Conservation (phyloP, 2,888 invertebrate species). For the Chironomus tentans region DNA sequence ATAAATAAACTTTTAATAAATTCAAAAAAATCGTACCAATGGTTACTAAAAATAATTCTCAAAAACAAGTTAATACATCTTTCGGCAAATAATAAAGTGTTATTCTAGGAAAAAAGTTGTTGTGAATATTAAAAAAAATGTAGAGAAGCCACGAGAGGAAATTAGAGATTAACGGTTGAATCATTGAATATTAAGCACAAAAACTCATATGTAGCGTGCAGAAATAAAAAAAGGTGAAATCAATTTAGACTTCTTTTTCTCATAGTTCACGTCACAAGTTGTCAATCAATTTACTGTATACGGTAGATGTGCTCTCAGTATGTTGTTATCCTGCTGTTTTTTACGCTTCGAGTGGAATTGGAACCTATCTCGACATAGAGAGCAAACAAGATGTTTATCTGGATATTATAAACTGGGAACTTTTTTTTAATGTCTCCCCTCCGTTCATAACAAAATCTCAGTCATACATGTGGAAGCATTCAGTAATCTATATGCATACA, state of each 20-base stretch:
- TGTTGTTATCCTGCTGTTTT: constrained; percentile 20
- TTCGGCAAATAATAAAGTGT: too few species aligned
- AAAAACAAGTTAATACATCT: too few species aligned
- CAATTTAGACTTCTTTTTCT: background rate
- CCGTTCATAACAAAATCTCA: background rate
- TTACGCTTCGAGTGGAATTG: constrained; percentile 15
- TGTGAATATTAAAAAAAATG: too few species aligned
- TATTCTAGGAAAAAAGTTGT: too few species aligned
- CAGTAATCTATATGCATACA: background rate
- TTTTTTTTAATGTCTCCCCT: background rate
- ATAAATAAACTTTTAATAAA: too few species aligned
- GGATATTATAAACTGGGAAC: background rate
- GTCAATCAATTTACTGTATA: constrained; percentile 6
- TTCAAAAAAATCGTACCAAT: too few species aligned
- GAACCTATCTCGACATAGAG: background rate
- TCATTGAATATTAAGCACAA: background rate
- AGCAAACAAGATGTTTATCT: background rate
- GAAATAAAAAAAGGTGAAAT: constrained; percentile 18
- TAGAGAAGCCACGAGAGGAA: background rate
- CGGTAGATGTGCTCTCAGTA: background rate
- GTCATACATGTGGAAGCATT: background rate
- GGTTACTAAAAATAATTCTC: too few species aligned
- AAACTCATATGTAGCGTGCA: constrained; percentile 11
- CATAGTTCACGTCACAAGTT: constrained; percentile 17
- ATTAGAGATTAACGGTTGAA: constrained; percentile 14